These are phyloP conservation scores for Neodiprion fabricii DNA, from an alignment of 1,140 invertebrate genomes.

Conservation along the genomic window DNA sequence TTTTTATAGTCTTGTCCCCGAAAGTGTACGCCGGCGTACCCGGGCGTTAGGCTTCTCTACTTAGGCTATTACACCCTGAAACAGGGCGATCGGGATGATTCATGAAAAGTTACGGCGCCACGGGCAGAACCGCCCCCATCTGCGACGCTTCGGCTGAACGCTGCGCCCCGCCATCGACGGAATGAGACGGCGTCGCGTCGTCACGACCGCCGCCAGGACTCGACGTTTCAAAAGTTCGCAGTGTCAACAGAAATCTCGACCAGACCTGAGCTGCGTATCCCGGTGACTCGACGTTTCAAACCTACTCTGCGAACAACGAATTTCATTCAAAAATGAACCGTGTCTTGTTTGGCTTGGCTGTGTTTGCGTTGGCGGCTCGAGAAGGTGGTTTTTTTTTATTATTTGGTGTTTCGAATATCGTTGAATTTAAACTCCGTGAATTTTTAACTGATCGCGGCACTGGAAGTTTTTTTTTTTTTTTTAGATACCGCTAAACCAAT, in stretches of 20 bases:
- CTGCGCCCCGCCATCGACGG: neutral
- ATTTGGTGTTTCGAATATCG: too few relatives aligned
- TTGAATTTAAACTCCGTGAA: too few relatives aligned
- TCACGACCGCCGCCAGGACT: too few relatives aligned
- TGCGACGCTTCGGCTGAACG: neutral
- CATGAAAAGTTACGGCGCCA: conserved; percentile 5
- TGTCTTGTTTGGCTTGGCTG: conserved; percentile 23
- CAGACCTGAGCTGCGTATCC: neutral
- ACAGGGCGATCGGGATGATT: neutral
- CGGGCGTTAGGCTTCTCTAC: too few relatives aligned
- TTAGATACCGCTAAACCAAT: too few relatives aligned
- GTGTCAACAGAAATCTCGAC: conserved; percentile 2
- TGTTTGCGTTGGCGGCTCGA: conserved; percentile 23
- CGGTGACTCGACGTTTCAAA: neutral
- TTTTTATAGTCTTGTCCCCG: too few relatives aligned
- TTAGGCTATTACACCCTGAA: neutral
- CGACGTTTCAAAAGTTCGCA: neutral
- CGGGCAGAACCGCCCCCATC: neutral
- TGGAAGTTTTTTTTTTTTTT: too few relatives aligned
- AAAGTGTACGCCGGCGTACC: too few relatives aligned
- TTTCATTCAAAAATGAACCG: conserved; percentile 27
- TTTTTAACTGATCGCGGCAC: too few relatives aligned
- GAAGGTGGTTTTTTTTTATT: conserved; percentile 26
- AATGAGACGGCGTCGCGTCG: neutral
- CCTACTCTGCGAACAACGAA: too few relatives aligned